A percentile compares a stretch with the other conserved stretches of the same genome.
Conservation (phyloP, 2,797 vertebrate genomes). For the Oryzias dopingdopingensis region DNA sequence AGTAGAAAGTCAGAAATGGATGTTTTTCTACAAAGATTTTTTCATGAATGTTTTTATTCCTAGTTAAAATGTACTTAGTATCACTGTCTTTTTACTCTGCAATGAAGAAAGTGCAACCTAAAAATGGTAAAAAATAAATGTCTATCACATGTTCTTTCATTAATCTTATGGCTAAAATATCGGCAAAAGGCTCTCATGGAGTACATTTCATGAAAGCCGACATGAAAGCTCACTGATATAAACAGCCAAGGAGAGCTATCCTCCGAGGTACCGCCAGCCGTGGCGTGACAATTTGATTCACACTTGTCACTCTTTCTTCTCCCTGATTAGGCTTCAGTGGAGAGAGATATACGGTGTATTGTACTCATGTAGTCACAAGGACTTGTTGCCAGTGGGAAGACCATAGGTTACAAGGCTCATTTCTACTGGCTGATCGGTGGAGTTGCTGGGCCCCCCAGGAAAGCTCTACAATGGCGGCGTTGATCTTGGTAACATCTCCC, state of each 20-base stretch:
- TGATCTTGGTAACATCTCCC: constrained; percentile 49
- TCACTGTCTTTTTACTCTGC: too few relatives aligned
- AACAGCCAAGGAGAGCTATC: constrained; percentile 57
- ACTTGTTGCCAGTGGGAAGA: constrained; percentile 35
- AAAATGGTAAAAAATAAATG: too few relatives aligned
- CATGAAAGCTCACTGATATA: constrained; percentile 45
- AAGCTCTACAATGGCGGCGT: neutral
- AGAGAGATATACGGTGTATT: constrained; percentile 29
- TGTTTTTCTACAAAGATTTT: too few relatives aligned
- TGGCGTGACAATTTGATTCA: constrained; percentile 70
- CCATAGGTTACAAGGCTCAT: constrained; percentile 40
- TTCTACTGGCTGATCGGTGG: constrained; percentile 26
- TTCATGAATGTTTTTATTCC: too few relatives aligned
- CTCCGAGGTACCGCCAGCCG: constrained; percentile 58
- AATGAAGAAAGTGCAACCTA: too few relatives aligned
- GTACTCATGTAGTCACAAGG: constrained; percentile 19
- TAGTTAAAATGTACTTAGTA: too few relatives aligned
- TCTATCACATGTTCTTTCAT: neutral
- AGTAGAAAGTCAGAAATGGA: too few relatives aligned
- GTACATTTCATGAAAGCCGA: constrained; percentile 23
- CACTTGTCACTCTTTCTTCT: constrained; percentile 61
- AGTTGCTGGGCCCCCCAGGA: constrained; percentile 6
- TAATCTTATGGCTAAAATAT: constrained; percentile 23
- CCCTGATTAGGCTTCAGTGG: constrained; percentile 55
- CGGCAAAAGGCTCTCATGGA: constrained; percentile 34